These are phyloP conservation scores for Phataginus tetradactyla DNA, from an alignment of 2,797 vertebrate species.

Conservation along the genomic window DNA sequence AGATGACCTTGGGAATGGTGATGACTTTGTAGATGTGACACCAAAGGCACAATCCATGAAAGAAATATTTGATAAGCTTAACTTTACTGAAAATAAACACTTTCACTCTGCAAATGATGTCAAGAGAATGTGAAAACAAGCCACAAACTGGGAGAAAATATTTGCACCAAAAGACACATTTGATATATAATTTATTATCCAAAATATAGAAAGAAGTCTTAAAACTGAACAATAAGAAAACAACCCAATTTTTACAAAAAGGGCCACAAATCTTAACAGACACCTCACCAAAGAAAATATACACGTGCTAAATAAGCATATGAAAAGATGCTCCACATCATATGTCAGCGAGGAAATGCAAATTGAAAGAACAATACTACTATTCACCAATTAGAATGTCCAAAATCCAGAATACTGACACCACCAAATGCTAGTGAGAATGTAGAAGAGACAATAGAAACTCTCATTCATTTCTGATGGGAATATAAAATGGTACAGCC, in stretches of 20 bases:
- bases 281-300: background rate
- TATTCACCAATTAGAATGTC: background rate
- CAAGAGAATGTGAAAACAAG: background rate
- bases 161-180: background rate
- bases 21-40: background rate
- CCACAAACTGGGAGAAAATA: background rate
- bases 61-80: background rate
- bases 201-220: background rate
- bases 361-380: background rate
- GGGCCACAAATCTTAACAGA: background rate
- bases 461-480: background rate
- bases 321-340: background rate
- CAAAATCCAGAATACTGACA: background rate
- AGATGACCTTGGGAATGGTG: background rate
- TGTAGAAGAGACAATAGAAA: background rate
- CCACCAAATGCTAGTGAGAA: background rate
- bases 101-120: background rate
- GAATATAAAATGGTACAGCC: background rate
- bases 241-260: background rate
- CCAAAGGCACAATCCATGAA: background rate
- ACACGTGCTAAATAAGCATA: background rate
- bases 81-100: background rate
- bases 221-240: background rate
- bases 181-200: background rate
- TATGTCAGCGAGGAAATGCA: background rate